A percentile compares a stretch with the other conserved stretches of the same genome.
These are phyloP conservation scores for Oedothorax gibbosus DNA, from an alignment of 1,140 invertebrate species.

Conservation along the genomic window DNA sequence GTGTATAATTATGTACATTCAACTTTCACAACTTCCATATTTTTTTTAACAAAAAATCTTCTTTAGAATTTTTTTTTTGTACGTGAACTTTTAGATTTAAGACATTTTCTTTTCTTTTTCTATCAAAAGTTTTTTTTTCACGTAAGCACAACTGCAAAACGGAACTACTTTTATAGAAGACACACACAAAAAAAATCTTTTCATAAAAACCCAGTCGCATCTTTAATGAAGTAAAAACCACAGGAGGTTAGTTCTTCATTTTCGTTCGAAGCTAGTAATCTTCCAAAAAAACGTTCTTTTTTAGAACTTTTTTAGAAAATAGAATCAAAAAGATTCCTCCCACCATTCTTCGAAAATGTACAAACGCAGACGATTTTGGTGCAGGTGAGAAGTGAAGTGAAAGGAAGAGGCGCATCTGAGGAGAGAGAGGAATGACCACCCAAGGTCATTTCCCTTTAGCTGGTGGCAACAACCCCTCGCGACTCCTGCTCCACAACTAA, in stretches of 20 bases:
- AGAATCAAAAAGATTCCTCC: not conserved
- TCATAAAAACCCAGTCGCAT: not conserved
- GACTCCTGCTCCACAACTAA: not conserved
- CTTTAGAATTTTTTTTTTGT: too few species aligned
- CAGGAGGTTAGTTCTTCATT: too few species aligned
- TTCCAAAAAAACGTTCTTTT: not conserved
- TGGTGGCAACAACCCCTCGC: slow-evolving; percentile 38
- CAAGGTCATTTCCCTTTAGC: slow-evolving; percentile 25
- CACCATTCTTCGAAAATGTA: not conserved
- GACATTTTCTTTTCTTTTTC: too few species aligned
- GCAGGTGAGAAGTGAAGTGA: slow-evolving; percentile 9
- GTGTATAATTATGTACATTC: too few species aligned
- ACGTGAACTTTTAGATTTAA: too few species aligned
- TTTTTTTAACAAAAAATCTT: too few species aligned
- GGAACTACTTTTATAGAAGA: too few species aligned
- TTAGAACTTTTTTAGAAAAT: not conserved
- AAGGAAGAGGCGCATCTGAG: slow-evolving; percentile 8
- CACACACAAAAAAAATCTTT: too few species aligned
- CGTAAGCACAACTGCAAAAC: too few species aligned
- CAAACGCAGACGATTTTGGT: not conserved
- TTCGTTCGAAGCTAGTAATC: not conserved
- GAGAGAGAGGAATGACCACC: slow-evolving; percentile 48
- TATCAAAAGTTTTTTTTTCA: too few species aligned
- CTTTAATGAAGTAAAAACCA: slow-evolving; percentile 8
- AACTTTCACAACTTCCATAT: too few species aligned